Percentiles rank a stretch among this genome's conserved stretches.
phyloP scores from a whole-genome alignment of 2,113 vertebrate species.

The Pogonocichla stellata region DNA sequence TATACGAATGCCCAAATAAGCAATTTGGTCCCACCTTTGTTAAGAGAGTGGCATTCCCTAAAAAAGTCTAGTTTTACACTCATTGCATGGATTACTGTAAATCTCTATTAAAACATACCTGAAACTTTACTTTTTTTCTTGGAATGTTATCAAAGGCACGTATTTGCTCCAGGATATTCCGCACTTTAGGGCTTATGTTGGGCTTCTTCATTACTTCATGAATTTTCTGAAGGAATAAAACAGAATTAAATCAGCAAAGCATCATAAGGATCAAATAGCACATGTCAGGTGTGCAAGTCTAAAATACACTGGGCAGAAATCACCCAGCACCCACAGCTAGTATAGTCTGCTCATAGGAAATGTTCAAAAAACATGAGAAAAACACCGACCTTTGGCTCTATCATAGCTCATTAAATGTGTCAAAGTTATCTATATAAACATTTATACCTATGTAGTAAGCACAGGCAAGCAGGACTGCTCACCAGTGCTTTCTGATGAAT shows the following conservation, averaged over 20 bases:
- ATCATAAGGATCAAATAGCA: background rate
- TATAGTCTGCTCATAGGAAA: background rate
- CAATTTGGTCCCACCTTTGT: background rate
- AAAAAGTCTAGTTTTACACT: background rate
- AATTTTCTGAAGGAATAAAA: constrained; percentile 79
- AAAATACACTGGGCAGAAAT: background rate
- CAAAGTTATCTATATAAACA: background rate
- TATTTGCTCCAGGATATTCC: constrained; percentile 84
- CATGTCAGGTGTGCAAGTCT: background rate
- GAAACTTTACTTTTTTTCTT: constrained; percentile 92
- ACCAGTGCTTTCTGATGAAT: background rate
- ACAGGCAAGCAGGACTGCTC: background rate
- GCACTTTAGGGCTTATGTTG: constrained; percentile 80
- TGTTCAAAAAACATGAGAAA: background rate
- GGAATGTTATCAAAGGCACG: constrained; percentile 89
- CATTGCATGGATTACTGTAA: background rate
- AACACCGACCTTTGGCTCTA: background rate
- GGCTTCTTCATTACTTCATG: constrained; percentile 85
- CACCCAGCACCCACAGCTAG: background rate
- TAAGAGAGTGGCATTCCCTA: background rate
- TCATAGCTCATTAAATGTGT: rapidly evolving
- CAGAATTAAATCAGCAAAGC: background rate
- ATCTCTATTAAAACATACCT: constrained; percentile 75
- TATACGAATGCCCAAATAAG: background rate
- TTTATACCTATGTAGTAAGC: background rate